Evolutionary conservation across 2,113 vertebrate species (phyloP).

Genomic region (Rana temporaria): DNA sequence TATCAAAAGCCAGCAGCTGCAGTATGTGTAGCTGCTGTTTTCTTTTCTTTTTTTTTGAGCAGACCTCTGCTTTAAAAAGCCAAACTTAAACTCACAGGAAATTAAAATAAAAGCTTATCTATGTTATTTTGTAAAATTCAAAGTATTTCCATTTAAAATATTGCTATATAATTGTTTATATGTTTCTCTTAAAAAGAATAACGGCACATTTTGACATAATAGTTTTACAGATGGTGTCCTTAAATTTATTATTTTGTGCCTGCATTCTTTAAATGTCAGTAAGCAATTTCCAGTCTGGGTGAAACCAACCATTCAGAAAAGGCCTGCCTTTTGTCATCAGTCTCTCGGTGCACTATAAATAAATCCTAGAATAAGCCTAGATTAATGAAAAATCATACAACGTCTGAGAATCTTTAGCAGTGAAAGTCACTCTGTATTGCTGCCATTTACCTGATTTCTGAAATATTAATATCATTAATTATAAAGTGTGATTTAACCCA

Average conservation of each 20-base stretch:
- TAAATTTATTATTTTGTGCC: constrained; percentile 13
- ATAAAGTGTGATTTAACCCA: background rate
- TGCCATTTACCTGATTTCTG: no score
- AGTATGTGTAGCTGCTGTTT: no score
- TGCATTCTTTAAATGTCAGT: constrained; percentile 37
- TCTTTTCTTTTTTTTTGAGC: no score
- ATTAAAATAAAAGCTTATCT: no score
- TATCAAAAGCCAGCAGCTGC: no score
- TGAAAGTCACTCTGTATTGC: no score
- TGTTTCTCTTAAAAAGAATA: background rate
- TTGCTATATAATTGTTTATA: background rate
- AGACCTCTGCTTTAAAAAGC: no score
- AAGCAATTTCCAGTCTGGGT: constrained; percentile 47
- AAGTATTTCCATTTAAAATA: no score
- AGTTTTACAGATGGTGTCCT: constrained; percentile 38
- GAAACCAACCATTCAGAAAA: constrained; percentile 2
- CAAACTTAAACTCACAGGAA: no score
- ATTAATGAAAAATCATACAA: constrained; percentile 17
- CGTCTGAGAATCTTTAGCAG: no score
- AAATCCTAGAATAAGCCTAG: background rate
- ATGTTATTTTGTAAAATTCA: no score
- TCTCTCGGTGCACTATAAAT: constrained; percentile 30
- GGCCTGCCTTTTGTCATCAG: constrained; percentile 34
- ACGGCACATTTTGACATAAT: background rate
- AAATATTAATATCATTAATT: no score